Base-by-base conservation (phyloP, 2,888 invertebrate genomes). In the Trisateles emortualis region DNA sequence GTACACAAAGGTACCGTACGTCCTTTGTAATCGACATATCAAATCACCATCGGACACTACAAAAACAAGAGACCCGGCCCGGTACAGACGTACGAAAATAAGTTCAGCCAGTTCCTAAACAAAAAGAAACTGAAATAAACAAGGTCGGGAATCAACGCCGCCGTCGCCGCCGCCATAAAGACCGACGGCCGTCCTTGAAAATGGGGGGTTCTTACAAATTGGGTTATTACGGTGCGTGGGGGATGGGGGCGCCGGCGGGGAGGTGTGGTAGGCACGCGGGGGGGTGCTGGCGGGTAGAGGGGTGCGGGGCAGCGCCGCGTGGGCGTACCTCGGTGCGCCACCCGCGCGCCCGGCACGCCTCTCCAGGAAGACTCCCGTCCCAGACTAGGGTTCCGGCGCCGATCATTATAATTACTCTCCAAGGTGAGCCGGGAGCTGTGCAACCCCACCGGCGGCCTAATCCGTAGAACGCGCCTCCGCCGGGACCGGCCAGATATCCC, bases 181-280 rank as follows among this genome's bases (percentile, higher is more conserved):
- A 91, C 90, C 92, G 92, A 89, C 92, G 92, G 88, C 91, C 93
- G 93, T 92, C 93, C 93, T 93, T 93, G 93, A 92, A 90, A 92
- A 88, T 79, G 86, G 90, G 90, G 93, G 91, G 92, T 88, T 91
- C 92, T 90, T 91, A 92, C 93, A 93, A 93, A 93, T 93, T 93
- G 93, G 93, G 93, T 93, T 93, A 93, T 92, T 92, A 92, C 88
- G 79, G 88, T 83, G 87, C 78, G 87, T 85, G 86, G 84, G 83
- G 89, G 86, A 29, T 80, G 86, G 86, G 85, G 90, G 87, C 85
- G 86, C 81, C 80, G 86, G 81, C 87, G 84, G 86, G 86, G 83
- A 75, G 72, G 88, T 73, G 81, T 63, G 81, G 89, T 67, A 55
- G 64, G 64, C 61, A 88, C 79, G 84, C 83, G 85, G 87, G 82